A percentile compares a stretch with the other conserved stretches of the same genome.
These are phyloP conservation scores for Bilobella aurantiaca DNA, from an alignment of 1,140 invertebrate genomes.

Conservation along the genomic window DNA sequence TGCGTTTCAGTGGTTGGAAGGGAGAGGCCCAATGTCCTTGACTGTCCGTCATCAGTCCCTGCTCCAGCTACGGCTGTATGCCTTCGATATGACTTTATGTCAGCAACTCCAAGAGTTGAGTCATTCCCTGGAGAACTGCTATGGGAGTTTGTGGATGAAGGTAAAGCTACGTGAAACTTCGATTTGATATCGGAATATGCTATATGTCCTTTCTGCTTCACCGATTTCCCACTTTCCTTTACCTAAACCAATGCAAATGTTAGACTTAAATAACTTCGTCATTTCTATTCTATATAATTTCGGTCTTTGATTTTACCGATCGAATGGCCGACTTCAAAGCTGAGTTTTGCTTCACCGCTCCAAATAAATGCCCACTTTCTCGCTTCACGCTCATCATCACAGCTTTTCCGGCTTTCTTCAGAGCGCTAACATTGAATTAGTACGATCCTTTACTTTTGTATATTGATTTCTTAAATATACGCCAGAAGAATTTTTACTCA, in stretches of 20 bases:
- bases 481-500: slow-evolving; percentile 42
- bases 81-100: slow-evolving; percentile 17
- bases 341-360: slow-evolving; percentile 60
- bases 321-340: slow-evolving; percentile 69
- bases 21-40: slow-evolving; percentile 19
- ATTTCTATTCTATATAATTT: too few relatives aligned
- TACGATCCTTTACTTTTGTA: too few relatives aligned
- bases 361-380: slow-evolving; percentile 33
- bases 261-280: neutral
- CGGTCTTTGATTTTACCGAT: slow-evolving; percentile 58
- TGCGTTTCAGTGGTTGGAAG: neutral
- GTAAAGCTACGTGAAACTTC: slow-evolving; percentile 27
- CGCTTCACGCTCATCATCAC: slow-evolving; percentile 34
- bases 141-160: neutral
- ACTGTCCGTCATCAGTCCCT: neutral
- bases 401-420: slow-evolving; percentile 33
- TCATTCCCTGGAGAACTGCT: neutral
- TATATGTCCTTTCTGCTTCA: slow-evolving; percentile 38
- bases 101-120: neutral
- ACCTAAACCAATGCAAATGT: slow-evolving; percentile 45
- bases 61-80: neutral
- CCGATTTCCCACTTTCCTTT: slow-evolving; percentile 62
- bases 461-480: too few relatives aligned
- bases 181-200: slow-evolving; percentile 30
- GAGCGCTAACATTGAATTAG: slow-evolving; percentile 19